A percentile compares a stretch with the other conserved stretches of the same genome.
These are phyloP conservation scores for Mus minutoides DNA, from an alignment of 2,797 vertebrate genomes.

Conservation along the genomic window DNA sequence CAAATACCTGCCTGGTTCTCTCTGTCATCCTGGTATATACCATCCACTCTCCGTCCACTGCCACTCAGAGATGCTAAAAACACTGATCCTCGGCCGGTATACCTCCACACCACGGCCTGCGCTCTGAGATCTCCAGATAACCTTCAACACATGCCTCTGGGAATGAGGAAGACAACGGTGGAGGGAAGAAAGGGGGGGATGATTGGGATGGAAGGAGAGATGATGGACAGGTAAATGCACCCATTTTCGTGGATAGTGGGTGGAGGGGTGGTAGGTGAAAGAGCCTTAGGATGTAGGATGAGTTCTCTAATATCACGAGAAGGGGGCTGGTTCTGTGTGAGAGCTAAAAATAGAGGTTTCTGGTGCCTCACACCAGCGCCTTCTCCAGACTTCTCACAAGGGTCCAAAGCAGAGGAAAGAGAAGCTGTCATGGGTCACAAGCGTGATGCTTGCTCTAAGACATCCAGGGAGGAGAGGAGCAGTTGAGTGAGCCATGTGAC, in stretches of 20 bases:
- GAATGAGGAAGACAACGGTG: background rate
- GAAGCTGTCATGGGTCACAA: background rate
- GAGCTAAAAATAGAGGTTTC: background rate
- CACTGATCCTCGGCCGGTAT: background rate
- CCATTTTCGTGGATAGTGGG: background rate
- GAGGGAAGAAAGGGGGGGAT: too few relatives aligned
- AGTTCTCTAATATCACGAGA: background rate
- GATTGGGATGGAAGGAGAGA: background rate
- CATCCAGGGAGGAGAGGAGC: background rate
- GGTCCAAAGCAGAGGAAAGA: background rate
- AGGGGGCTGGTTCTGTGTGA: background rate
- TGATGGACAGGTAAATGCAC: background rate
- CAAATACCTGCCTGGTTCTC: rapidly evolving
- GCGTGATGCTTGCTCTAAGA: background rate
- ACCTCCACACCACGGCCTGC: background rate
- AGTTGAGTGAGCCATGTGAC: rapidly evolving
- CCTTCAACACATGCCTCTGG: background rate
- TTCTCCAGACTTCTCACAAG: background rate
- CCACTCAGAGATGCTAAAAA: background rate
- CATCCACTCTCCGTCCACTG: background rate
- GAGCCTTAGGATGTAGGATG: too few relatives aligned
- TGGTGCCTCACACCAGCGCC: too few relatives aligned
- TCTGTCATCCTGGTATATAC: background rate
- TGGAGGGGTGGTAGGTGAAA: too few relatives aligned
- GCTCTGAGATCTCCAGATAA: background rate